phyloP scores from a whole-genome alignment of 2,888 invertebrate species.

The Xanthia icteritia region DNA sequence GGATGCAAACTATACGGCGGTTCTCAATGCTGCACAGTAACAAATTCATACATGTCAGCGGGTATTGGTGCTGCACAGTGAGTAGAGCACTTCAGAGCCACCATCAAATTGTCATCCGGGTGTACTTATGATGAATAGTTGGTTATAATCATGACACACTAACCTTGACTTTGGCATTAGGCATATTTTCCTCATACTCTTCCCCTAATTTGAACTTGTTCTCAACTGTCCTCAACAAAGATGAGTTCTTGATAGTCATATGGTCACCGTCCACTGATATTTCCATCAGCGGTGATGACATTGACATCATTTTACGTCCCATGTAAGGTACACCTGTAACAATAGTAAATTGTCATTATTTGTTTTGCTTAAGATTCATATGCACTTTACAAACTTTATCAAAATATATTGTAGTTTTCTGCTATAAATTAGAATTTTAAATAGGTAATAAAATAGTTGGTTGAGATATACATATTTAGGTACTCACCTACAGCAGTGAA shows the following conservation, averaged over 20 bases:
- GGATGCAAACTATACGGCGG: background rate
- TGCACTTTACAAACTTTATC: background rate
- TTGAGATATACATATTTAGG: background rate
- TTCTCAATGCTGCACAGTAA: background rate
- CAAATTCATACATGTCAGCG: background rate
- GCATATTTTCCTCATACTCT: constrained; percentile 92
- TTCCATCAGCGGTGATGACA: constrained; percentile 91
- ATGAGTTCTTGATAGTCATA: constrained; percentile 91
- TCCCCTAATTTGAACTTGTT: constrained; percentile 90
- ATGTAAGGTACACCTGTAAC: constrained; percentile 91
- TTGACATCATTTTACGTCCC: constrained; percentile 92
- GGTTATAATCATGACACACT: constrained; percentile 5
- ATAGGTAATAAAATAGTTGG: background rate
- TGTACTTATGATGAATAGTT: background rate
- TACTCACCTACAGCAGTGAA: constrained; percentile 91
- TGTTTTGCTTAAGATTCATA: background rate
- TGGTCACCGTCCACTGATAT: constrained; percentile 88
- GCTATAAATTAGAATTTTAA: background rate
- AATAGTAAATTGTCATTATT: background rate
- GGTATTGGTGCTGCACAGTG: background rate
- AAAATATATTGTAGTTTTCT: background rate
- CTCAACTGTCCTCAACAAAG: constrained; percentile 89
- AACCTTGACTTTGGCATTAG: constrained; percentile 87
- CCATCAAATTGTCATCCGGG: background rate
- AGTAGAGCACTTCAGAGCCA: background rate